Evolutionary conservation across 2,113 vertebrate species (phyloP), one percentile per base, ranked within the genome.

Genomic region (Nettapus auritus): DNA sequence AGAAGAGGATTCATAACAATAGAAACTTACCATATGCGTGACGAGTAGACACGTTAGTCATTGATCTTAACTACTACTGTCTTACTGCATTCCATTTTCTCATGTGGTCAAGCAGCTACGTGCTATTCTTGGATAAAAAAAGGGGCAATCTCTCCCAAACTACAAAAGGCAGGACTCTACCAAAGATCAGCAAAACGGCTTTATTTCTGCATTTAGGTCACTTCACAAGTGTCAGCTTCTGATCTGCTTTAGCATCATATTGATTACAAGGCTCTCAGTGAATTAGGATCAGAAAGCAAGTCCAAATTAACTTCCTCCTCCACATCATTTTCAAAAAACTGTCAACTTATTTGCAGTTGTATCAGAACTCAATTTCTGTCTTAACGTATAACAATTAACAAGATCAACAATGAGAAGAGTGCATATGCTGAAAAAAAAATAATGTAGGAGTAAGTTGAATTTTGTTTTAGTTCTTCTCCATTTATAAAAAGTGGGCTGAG

Each of bases 51-150:
- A 62, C 5, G 40, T 86, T 33, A 44, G 13, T 66, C 48, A 73
- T 4, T 36, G 22, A 53, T 66, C 40, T 16, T 66, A 77, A 73
- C 21, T 57, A 64, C 18, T 48, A 53, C 17, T 40, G 50, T 36
- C 40, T 67, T 38, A 34, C 16, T 56, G 14, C 23, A 70, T 60
- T 83, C 13, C 20, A 11, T 60, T 80, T 56, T 90, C 77, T 34
- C 25, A 80, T 53, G 7, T 50, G 13, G 34, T 53, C 10, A 74
- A 62, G 40, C 88, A 74, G 14, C 3, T 20, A 53, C 0, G 0
- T 26, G 26, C 50, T 50, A 60, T 66, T 93, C 25, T 9, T 26
- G 21, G 31, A 83, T 8, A 38, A 70, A 23, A 26, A 88, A 81
- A 11, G 31, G 7, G 7, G 53, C 46, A 20, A 38, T 63, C 9